Conservation (phyloP, 2,888 invertebrate species). For the Drosophila kanekoi region DNA sequence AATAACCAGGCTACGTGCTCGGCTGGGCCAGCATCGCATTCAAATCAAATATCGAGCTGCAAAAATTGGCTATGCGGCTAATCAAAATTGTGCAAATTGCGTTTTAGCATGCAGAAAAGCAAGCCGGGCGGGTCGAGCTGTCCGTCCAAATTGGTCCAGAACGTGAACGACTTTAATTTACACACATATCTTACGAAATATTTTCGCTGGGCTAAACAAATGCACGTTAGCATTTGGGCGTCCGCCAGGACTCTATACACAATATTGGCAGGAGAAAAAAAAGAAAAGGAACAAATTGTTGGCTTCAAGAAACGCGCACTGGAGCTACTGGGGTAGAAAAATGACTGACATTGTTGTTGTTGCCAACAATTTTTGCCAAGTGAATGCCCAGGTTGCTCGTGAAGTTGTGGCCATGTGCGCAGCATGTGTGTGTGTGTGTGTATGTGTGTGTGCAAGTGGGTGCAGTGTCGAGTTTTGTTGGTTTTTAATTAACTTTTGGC, state of each 20-base stretch:
- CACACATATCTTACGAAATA: conserved; percentile 27
- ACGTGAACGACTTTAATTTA: conserved; percentile 16
- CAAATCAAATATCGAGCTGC: conserved; percentile 61
- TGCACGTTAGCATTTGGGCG: conserved; percentile 23
- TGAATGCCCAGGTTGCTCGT: conserved; percentile 40
- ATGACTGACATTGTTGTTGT: conserved; percentile 42
- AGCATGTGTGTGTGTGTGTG: conserved; percentile 8
- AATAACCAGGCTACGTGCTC: conserved; percentile 47
- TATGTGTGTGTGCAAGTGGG: conserved; percentile 22
- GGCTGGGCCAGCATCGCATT: conserved; percentile 25
- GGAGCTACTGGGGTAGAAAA: conserved; percentile 45
- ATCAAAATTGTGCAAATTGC: conserved; percentile 66
- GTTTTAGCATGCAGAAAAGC: conserved; percentile 43
- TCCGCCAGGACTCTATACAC: not conserved
- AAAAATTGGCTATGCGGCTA: conserved; percentile 53
- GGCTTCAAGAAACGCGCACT: conserved; percentile 32
- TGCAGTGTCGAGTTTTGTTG: conserved; percentile 83
- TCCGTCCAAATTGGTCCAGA: conserved; percentile 14
- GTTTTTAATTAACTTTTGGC: conserved; percentile 86
- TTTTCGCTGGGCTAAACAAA: conserved; percentile 33
- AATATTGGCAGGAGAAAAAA: conserved; percentile 30
- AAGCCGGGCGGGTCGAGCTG: not conserved
- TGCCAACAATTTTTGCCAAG: conserved; percentile 52
- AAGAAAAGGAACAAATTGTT: conserved; percentile 15
- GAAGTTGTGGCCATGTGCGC: conserved; percentile 25